phyloP scores from a whole-genome alignment of 2,888 invertebrate genomes.

The Micropterix aruncella region DNA sequence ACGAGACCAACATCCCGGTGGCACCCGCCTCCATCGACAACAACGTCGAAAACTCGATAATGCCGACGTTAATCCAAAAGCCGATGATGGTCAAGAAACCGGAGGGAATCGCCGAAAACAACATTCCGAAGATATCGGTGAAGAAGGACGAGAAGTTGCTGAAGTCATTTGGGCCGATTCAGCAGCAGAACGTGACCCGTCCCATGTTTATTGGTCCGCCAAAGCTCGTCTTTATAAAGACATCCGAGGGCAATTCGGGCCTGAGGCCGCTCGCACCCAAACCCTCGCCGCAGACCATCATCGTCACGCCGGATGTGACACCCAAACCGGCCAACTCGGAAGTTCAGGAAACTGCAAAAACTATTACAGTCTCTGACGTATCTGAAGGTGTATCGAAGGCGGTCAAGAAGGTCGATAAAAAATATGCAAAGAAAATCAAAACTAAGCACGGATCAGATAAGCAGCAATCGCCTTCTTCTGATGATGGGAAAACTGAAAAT shows the following conservation, averaged over 20 bases:
- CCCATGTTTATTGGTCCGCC: constrained; percentile 39
- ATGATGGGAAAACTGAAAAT: not conserved
- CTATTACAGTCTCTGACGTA: constrained; percentile 19
- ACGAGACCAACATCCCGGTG: constrained; percentile 21
- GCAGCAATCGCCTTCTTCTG: not conserved
- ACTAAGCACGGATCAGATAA: constrained; percentile 14
- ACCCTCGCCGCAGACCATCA: constrained; percentile 27
- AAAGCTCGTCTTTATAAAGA: constrained; percentile 36
- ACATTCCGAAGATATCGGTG: constrained; percentile 24
- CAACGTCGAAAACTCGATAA: constrained; percentile 16
- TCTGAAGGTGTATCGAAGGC: constrained; percentile 23
- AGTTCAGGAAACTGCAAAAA: not conserved
- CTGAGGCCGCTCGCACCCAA: constrained; percentile 26
- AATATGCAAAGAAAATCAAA: constrained; percentile 33
- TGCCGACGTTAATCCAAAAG: constrained; percentile 5
- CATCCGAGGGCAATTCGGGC: constrained; percentile 26
- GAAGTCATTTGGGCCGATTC: constrained; percentile 26
- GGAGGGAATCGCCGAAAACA: constrained; percentile 18
- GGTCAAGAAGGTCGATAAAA: constrained; percentile 20
- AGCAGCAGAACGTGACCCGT: constrained; percentile 18
- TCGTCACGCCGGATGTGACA: constrained; percentile 22
- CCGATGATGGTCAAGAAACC: constrained; percentile 17
- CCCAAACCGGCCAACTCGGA: not conserved
- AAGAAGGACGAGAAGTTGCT: constrained; percentile 37
- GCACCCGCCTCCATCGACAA: constrained; percentile 16